Evolutionary conservation across 1,140 invertebrate species (phyloP), one percentile per base, ranked within the genome.

Genomic region (Heliothis subflexa): DNA sequence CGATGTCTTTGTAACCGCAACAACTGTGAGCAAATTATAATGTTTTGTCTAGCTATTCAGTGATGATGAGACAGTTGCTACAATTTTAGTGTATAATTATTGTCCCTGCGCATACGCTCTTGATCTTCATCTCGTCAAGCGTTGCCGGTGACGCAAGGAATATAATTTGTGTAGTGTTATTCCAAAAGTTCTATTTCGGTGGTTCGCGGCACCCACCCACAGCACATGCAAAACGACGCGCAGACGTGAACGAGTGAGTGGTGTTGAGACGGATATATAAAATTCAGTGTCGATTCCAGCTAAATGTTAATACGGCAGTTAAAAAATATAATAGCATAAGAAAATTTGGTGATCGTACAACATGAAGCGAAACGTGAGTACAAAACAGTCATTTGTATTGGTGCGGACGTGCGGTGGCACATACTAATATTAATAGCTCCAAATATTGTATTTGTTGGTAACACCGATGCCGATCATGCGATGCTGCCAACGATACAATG

Each of bases 101-200:
- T 28, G 12, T 77, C 18, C 47, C 74, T 77, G n/a, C 50, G 47
- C 47, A 52, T 83, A 81, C 86, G 89, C 82, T 89, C 88, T 91
- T 92, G 91, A 93, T 93, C 91, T 91, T 92, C 86, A 83, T 85
- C 86, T 84, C 85, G 89, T 88, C 89, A 89, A 86, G 78, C 79
- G 79, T 81, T 78, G 45, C 68, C 82, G 80, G 85, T 94, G 92
- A 94, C 92, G 92, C 88, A 89, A 85, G 83, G 78, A 89, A 89
- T 89, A 91, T 92, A 92, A 92, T 91, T 91, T 90, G 88, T 92
- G 86, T 89, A 85, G 88, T 86, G 90, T 93, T 94, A 93, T 94
- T 94, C 91, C 89, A 89, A 94, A 93, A 92, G 89, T 89, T 94
- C 92, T 94, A 93, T 94, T 94, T 92, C 86, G 81, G 91, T 89